Conservation (phyloP, 2,888 invertebrate species). For the Dasysyrphus albostriatus region DNA sequence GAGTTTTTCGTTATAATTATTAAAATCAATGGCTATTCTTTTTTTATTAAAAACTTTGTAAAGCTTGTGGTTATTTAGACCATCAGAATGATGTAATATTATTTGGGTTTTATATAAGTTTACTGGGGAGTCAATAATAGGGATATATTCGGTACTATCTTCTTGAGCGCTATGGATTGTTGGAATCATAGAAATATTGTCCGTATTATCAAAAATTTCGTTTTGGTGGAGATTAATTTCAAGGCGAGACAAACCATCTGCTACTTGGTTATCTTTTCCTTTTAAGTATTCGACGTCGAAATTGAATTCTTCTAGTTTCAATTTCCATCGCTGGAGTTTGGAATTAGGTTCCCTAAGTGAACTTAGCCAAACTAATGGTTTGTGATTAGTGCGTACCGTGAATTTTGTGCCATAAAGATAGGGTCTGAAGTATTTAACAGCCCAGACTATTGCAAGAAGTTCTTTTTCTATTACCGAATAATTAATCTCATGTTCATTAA, state of each 20-base stretch:
- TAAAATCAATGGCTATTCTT: conserved; percentile 43
- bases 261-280: not conserved
- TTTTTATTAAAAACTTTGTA: too few species aligned
- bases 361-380: not conserved
- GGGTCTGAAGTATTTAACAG: not conserved
- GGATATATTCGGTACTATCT: conserved; percentile 21
- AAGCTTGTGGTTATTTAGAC: too few species aligned
- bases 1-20: conserved; percentile 30
- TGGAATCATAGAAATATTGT: not conserved
- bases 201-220: not conserved
- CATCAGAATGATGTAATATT: not conserved
- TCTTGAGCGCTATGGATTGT: conserved; percentile 37
- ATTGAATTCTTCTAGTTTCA: not conserved
- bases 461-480: not conserved
- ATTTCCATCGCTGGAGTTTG: not conserved
- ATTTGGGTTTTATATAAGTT: conserved; percentile 12
- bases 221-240: not conserved
- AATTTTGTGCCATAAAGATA: not conserved
- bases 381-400: not conserved
- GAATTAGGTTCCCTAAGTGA: not conserved
- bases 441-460: not conserved
- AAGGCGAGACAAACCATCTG: not conserved
- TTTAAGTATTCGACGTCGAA: too few species aligned
- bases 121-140: not conserved
- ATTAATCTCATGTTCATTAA: not conserved